phyloP scores from a whole-genome alignment of 2,113 vertebrate species.

The Hemibagrus wyckioides region DNA sequence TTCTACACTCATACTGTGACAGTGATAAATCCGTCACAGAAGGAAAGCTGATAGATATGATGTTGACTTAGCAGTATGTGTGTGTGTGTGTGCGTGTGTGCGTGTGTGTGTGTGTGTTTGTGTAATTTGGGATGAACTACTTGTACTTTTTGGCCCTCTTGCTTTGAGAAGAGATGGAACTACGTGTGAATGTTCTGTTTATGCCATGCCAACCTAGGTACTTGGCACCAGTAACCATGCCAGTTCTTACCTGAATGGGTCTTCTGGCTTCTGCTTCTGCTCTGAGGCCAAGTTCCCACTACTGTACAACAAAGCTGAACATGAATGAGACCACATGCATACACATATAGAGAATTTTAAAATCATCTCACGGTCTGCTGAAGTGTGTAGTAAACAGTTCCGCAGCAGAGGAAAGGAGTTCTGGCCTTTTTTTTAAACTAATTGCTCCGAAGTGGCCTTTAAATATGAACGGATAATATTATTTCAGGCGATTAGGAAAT shows the following conservation, averaged over 20 bases:
- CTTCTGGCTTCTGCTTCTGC: slow-evolving; percentile 32
- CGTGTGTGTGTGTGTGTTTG: not conserved
- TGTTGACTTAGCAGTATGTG: not conserved
- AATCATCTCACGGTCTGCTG: not conserved
- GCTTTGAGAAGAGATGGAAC: not conserved
- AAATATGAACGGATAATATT: not conserved
- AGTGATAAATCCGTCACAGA: not conserved
- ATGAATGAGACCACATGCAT: slow-evolving; percentile 28
- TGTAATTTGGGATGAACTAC: slow-evolving; percentile 34
- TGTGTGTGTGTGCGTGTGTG: too few relatives aligned
- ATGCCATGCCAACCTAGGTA: slow-evolving; percentile 17
- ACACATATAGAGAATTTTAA: slow-evolving; percentile 28
- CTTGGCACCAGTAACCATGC: not conserved
- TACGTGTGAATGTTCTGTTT: slow-evolving; percentile 39
- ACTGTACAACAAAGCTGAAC: slow-evolving; percentile 35
- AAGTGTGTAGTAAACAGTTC: not conserved
- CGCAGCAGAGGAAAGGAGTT: not conserved
- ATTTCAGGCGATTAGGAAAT: not conserved
- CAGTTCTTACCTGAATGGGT: slow-evolving; percentile 24
- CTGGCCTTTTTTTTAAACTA: not conserved
- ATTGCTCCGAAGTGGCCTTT: not conserved
- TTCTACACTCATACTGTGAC: not conserved
- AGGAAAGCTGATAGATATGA: not conserved
- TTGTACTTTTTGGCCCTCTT: not conserved
- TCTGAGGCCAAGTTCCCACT: slow-evolving; percentile 11